Base-by-base conservation (phyloP, 2,888 invertebrate genomes). In the Sturmia bella region DNA sequence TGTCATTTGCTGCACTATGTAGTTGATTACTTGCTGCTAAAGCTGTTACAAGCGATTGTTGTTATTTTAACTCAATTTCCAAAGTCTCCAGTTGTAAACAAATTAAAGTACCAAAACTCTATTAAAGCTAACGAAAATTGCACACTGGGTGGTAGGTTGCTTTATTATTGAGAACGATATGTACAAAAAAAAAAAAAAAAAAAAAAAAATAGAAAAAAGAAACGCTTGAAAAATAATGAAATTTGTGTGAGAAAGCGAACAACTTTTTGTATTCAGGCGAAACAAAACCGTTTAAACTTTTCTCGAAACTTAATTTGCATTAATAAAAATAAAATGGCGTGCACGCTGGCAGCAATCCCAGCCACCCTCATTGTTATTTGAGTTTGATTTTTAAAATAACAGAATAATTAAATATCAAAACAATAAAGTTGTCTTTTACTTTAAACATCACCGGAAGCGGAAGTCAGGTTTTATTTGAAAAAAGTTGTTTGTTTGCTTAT, bases 81-180 rank as follows among this genome's bases (percentile, higher is more conserved):
- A 73, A 80, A 80, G 76, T 70, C 66, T 80, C 57, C 39, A 61
- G 72, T 80, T 76, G 76, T 72, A 76, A 80, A 76, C 80, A 80
- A 80, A 80, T 80, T 76, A 72, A 80, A 59, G 41, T 64, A 66
- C 37, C 32, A 70, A 80, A 81, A 81, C 73, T 81, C 72, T 76
- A 76, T 81, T 81, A 81, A 81, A 81, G 68, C 68, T 81, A 82
- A 74, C 77, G 69, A 78, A 77, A 70, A 78, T 32, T 48, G 50
- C 57, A 59, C 63, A 50, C 27, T 69, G 69, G 39, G 63, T 50
- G 61, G 64, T 43, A 32, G 52, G 48, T 32, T 64, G 74, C 48
- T 52, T 77, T 70, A 32, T 63, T 56, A 52, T 73, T 43, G 17
- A 63, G 45, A 32, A 32, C 12, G 37, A 56, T 32, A 61, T 3